phyloP scores from a whole-genome alignment of 2,888 invertebrate genomes.

The Camptogramma bilineatum region DNA sequence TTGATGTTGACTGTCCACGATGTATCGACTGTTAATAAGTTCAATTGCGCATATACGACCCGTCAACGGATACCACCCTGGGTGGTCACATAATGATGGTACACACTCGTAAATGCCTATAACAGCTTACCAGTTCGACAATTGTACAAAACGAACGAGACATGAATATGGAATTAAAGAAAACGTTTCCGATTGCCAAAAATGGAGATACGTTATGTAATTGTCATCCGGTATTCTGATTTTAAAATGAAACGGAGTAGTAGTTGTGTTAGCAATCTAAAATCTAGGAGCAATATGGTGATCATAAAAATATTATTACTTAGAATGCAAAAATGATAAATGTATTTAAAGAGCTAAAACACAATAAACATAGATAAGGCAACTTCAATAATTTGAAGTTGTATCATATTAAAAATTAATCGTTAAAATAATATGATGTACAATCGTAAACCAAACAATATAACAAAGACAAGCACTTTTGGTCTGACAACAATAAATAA shows the following conservation, averaged over 20 bases:
- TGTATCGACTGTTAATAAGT: constrained; percentile 28
- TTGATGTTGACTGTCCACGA: background rate
- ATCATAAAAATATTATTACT: no score
- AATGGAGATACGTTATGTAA: constrained; percentile 25
- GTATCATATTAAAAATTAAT: no score
- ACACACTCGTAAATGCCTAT: constrained; percentile 25
- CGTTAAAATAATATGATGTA: no score
- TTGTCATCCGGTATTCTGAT: background rate
- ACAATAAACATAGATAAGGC: no score
- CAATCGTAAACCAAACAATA: no score
- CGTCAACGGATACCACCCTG: constrained; percentile 30
- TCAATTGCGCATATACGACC: constrained; percentile 23
- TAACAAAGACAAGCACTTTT: background rate
- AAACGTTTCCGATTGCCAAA: constrained; percentile 68
- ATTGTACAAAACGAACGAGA: constrained; percentile 44
- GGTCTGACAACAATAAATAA: constrained; percentile 11
- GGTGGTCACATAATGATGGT: constrained; percentile 29
- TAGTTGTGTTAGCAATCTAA: no score
- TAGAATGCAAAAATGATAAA: no score
- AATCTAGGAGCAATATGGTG: no score
- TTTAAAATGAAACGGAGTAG: no score
- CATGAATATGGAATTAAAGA: constrained; percentile 59
- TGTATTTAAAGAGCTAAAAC: no score
- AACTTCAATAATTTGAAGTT: no score
- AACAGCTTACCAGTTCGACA: constrained; percentile 27